Conservation (phyloP, 2,888 invertebrate species). For the Hecatera dysodea region DNA sequence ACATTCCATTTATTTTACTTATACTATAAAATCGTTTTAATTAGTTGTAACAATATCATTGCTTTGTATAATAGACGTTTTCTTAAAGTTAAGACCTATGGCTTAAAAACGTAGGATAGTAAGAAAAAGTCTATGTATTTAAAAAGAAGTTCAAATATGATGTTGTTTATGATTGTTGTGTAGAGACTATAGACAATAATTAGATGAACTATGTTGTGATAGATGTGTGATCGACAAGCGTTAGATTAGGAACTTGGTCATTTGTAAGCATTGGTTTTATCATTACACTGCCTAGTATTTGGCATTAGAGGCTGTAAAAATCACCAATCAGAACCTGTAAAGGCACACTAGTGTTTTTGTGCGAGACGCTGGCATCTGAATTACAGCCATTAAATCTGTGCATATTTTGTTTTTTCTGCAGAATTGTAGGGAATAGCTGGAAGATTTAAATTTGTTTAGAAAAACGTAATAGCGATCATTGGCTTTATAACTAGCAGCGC, state of each 20-base stretch:
- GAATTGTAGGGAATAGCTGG: no score
- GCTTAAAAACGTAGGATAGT: not conserved
- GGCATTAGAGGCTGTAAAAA: no score
- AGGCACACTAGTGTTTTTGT: no score
- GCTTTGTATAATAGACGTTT: not conserved
- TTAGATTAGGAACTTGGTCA: slow-evolving; percentile 35
- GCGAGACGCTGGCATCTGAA: no score
- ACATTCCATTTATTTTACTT: slow-evolving; percentile 50
- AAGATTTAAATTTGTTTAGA: no score
- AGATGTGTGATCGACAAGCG: slow-evolving; percentile 63
- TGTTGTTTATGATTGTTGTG: slow-evolving; percentile 34
- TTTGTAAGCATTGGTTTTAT: slow-evolving; percentile 35
- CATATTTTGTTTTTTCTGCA: no score
- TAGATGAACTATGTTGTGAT: slow-evolving; percentile 62
- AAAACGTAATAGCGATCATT: no score
- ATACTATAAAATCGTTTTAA: slow-evolving; percentile 5
- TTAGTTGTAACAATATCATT: not conserved
- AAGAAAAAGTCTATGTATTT: not conserved
- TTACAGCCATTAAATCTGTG: no score
- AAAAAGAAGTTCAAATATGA: slow-evolving; percentile 29
- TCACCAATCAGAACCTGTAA: no score
- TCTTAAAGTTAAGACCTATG: not conserved
- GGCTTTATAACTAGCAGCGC: no score
- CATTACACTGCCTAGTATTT: not conserved
- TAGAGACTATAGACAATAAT: slow-evolving; percentile 33